Evolutionary conservation across 2,888 invertebrate genomes (phyloP).

Genomic region (Aquatica leii): DNA sequence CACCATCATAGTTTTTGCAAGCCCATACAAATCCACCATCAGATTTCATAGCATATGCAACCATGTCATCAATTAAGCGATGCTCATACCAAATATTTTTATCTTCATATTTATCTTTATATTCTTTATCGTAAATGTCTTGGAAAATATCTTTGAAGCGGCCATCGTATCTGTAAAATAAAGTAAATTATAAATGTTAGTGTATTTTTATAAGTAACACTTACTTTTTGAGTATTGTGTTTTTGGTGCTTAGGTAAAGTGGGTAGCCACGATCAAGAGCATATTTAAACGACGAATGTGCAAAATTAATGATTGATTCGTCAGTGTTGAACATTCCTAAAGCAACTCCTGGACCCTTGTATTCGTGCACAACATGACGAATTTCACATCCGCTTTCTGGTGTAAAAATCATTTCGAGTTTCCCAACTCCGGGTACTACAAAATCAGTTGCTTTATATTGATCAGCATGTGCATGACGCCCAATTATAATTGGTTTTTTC

Average conservation of each 20-base stretch:
- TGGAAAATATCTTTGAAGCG: conserved; percentile 98
- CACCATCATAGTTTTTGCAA: conserved; percentile 99
- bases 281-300: conserved; percentile 92
- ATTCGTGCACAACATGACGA: conserved; percentile 82
- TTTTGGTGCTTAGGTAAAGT: conserved; percentile 94
- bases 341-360: conserved; percentile 88
- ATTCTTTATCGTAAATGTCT: conserved; percentile 89
- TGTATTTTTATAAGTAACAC: background rate
- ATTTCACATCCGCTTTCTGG: conserved; percentile 72
- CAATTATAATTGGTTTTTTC: conserved; percentile 97
- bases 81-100: conserved; percentile 97
- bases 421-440: conserved; percentile 90
- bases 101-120: conserved; percentile 84
- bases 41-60: conserved; percentile 96
- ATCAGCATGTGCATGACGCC: conserved; percentile 98
- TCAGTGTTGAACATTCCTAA: conserved; percentile 98
- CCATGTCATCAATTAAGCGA: conserved; percentile 98
- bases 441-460: conserved; percentile 98
- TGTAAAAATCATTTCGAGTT: conserved; percentile 83
- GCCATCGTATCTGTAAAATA: conserved; percentile 76
- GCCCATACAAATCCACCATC: conserved; percentile 99
- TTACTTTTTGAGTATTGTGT: conserved; percentile 89
- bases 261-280: conserved; percentile 88
- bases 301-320: conserved; percentile 91
- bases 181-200: background rate